These are phyloP conservation scores for Agelaius tricolor DNA, from an alignment of 2,113 vertebrate species.

Conservation along the genomic window DNA sequence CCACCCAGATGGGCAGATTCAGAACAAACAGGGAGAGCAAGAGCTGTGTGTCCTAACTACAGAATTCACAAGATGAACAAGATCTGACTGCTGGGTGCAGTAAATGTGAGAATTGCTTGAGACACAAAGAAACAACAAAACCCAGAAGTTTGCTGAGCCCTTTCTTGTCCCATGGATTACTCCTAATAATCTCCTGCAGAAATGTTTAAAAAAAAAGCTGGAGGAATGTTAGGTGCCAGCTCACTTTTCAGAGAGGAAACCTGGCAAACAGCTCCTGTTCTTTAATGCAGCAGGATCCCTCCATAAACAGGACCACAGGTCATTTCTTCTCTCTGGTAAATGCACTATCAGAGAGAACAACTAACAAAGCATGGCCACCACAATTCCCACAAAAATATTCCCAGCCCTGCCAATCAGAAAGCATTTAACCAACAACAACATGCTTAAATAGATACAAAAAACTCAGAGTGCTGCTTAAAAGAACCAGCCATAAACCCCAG, in stretches of 20 bases:
- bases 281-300: not conserved
- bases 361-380: not conserved
- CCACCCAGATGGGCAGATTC: not conserved
- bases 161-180: not conserved
- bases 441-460: not conserved
- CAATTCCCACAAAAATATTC: not conserved
- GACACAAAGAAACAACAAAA: not conserved
- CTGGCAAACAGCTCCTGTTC: not conserved
- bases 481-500: not conserved
- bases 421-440: not conserved
- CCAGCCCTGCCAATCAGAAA: not conserved
- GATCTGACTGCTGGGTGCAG: not conserved
- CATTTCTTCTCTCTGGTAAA: not conserved
- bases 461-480: not conserved
- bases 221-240: not conserved
- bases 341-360: accelerated
- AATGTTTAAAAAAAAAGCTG: not conserved
- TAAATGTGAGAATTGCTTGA: not conserved
- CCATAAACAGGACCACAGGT: not conserved
- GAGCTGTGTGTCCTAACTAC: not conserved
- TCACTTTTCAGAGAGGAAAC: not conserved
- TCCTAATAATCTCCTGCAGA: not conserved
- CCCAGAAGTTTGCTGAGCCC: not conserved
- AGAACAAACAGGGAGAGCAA: not conserved
- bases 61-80: not conserved